Base-by-base conservation (phyloP, 2,888 invertebrate genomes). In the Plebejus anna region DNA sequence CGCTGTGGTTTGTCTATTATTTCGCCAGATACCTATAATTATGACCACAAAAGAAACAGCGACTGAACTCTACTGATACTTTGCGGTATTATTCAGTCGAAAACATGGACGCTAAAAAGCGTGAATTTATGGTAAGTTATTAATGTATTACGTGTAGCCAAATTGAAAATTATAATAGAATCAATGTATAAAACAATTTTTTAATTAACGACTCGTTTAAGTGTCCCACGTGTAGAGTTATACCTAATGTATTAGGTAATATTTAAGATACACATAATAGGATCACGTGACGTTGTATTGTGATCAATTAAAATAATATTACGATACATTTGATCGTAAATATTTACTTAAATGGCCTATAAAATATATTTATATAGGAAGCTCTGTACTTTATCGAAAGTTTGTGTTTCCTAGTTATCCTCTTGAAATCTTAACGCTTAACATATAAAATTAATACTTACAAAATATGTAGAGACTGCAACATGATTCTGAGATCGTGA, bases 51-150 rank as follows among this genome's bases (percentile, higher is more conserved):
- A 16, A 55, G 55, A 73, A 55, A 51, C 73, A 11, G 28, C 16
- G 5, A 73, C 32, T 73, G 32, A 73, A 73, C 51, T 32, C 55
- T 73, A 16, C 16, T 32, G 22, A 72, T 2, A 32, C 51, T 73
- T 55, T 16, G 32, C 28, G 28, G 51, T 51, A 55, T 16, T 55
- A 13, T 51, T 73, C 11, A 28, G 22, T 51, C 32, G 51, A 51
- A 73, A 66, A 51, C 51, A 73, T 73, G 73, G 73, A 73, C 28
- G 28, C 55, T 51, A 55, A 51, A 32, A 73, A 73, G 55, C 16
- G 51, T 55, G 51, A 73, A 73, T 51, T 51, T 51, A 16, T 32
- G 73, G 73, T 73, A 55, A 73, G 73, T 73, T 42, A 4, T n/a
- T 1, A 22, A 47, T 6, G 47, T 16, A 70, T 16, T 16, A 16